Conservation (phyloP, 2,113 vertebrate genomes). For the Rousettus leschenaultii region DNA sequence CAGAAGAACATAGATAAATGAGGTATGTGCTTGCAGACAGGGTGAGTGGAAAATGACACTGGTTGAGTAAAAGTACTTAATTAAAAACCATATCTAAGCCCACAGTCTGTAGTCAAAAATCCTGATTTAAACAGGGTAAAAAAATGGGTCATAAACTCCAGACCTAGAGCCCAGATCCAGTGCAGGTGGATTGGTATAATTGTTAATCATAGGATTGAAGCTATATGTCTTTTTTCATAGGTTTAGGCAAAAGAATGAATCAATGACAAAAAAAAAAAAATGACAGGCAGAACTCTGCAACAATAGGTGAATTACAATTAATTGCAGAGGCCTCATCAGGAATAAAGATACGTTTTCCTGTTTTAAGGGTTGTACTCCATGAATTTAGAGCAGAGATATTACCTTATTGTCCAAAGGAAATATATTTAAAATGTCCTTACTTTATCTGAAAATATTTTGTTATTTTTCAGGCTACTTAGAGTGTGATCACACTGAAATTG, state of each 20-base stretch:
- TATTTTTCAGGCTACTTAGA: constrained; percentile 71
- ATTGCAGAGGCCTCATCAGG: not conserved
- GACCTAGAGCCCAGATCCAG: not conserved
- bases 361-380: not conserved
- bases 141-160: not conserved
- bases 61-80: not conserved
- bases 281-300: not conserved
- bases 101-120: not conserved
- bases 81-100: not conserved
- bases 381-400: not conserved
- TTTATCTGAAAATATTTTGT: constrained; percentile 32
- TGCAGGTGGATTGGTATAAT: not conserved
- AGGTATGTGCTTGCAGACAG: not conserved
- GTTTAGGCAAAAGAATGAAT: not conserved
- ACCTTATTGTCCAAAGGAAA: not conserved
- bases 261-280: not conserved
- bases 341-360: not conserved
- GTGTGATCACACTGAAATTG: constrained; percentile 69
- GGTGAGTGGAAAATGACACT: not conserved
- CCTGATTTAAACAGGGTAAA: not conserved
- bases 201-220: not conserved
- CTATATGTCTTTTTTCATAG: not conserved
- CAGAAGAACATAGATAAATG: not conserved
- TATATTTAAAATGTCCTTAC: not conserved
- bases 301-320: not conserved